Conservation (phyloP, 1,140 invertebrate genomes). For the Chelonus insularis region DNA sequence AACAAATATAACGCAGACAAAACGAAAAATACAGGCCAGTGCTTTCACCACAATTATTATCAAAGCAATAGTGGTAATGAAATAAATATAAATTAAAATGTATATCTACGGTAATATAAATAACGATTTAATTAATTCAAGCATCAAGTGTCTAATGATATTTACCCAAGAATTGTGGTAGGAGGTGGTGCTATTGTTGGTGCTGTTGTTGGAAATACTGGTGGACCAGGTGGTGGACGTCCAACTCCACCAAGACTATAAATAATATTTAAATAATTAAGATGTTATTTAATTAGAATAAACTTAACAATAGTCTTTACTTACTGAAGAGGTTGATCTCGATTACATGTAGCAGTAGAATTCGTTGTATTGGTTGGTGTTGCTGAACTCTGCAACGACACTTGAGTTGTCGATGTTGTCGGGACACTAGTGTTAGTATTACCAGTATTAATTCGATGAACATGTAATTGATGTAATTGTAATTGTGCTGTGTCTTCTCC, state of each 20-base stretch:
- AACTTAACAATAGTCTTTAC: too few species aligned
- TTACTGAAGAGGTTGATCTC: conserved; percentile 49
- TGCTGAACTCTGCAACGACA: conserved; percentile 1
- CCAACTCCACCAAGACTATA: conserved; percentile 47
- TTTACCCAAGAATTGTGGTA: conserved; percentile 51
- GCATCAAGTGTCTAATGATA: conserved; percentile 9
- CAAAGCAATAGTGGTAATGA: too few species aligned
- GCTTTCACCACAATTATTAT: conserved; percentile 18
- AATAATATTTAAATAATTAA: neutral
- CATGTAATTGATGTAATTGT: conserved; percentile 70
- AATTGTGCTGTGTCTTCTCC: conserved; percentile 79
- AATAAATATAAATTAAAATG: conserved; percentile 31
- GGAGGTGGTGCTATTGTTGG: conserved; percentile 49
- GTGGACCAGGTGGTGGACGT: conserved; percentile 55
- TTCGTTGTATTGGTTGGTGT: conserved; percentile 25
- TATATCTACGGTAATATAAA: conserved; percentile 21
- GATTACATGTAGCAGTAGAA: conserved; percentile 28
- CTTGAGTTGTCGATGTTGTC: conserved; percentile 27
- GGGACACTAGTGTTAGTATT: conserved; percentile 30
- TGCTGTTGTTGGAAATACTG: conserved; percentile 54
- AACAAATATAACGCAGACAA: conserved; percentile 13
- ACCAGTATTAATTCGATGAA: conserved; percentile 55
- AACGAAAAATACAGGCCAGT: conserved; percentile 14
- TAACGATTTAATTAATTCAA: conserved; percentile 10
- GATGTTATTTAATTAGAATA: too few species aligned